These are phyloP conservation scores for Aphaenogaster rudis DNA, from an alignment of 1,140 invertebrate species.

Conservation along the genomic window DNA sequence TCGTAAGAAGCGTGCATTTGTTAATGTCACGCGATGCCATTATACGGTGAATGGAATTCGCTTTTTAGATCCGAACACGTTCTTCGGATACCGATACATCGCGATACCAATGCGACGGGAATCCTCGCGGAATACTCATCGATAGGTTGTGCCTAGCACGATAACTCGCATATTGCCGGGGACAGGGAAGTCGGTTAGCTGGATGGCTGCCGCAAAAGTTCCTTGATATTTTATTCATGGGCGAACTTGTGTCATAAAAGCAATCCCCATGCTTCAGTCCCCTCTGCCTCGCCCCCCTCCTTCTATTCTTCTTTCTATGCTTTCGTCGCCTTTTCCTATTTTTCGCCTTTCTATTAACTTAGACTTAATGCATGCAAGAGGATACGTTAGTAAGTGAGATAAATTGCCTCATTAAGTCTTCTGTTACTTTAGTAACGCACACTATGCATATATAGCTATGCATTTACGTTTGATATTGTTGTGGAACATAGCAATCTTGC, in stretches of 20 bases:
- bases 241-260: slow-evolving; percentile 80
- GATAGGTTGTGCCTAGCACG: slow-evolving; percentile 30
- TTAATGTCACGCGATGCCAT: slow-evolving; percentile 29
- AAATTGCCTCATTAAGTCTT: slow-evolving; percentile 39
- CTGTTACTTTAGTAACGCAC: slow-evolving; percentile 30
- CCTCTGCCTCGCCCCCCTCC: not conserved
- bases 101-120: not conserved
- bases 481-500: not conserved
- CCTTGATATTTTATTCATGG: slow-evolving; percentile 82
- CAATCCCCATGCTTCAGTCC: slow-evolving; percentile 65
- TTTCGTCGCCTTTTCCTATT: slow-evolving; percentile 39
- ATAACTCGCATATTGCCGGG: slow-evolving; percentile 41
- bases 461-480: slow-evolving; percentile 19
- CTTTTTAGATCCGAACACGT: not conserved
- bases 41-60: not conserved
- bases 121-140: slow-evolving; percentile 25
- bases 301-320: not conserved
- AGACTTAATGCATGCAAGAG: slow-evolving; percentile 24
- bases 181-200: slow-evolving; percentile 51
- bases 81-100: not conserved
- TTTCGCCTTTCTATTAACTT: slow-evolving; percentile 60
- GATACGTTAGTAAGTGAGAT: slow-evolving; percentile 43
- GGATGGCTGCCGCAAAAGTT: slow-evolving; percentile 66
- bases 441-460: not conserved
- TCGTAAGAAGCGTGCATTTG: not conserved